Conservation (phyloP, 2,797 vertebrate species). For the Pogoniulus pusillus region DNA sequence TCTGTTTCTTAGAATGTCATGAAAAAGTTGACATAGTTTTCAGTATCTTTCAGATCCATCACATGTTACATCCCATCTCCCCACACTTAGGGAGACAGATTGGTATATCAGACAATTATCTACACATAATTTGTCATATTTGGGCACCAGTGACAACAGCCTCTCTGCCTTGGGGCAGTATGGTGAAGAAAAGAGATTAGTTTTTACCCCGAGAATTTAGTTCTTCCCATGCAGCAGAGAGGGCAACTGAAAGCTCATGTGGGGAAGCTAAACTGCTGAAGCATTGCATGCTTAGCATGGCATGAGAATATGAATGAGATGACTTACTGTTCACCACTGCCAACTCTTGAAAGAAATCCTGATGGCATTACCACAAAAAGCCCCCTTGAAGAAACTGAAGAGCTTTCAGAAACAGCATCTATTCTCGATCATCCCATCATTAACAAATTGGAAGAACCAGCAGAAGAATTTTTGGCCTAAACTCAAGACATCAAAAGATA, state of each 20-base stretch:
- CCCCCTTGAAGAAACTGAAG: slow-evolving; percentile 8
- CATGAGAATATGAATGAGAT: not conserved
- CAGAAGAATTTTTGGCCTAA: slow-evolving; percentile 19
- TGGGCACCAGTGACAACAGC: slow-evolving; percentile 43
- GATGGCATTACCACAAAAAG: not conserved
- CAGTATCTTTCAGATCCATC: slow-evolving; percentile 2
- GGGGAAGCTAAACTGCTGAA: slow-evolving; percentile 15
- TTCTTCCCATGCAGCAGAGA: slow-evolving; percentile 26
- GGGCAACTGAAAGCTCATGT: slow-evolving; percentile 42
- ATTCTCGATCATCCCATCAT: slow-evolving; percentile 10
- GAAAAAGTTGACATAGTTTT: not conserved
- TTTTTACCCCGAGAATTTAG: slow-evolving; percentile 33
- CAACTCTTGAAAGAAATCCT: slow-evolving; percentile 29
- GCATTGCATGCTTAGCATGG: slow-evolving; percentile 9
- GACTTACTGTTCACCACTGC: slow-evolving; percentile 11
- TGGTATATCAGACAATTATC: slow-evolving; percentile 56
- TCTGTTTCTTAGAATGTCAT: not conserved
- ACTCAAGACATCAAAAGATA: not conserved
- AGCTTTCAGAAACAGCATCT: slow-evolving; percentile 31
- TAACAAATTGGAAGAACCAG: slow-evolving; percentile 3
- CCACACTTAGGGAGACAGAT: slow-evolving; percentile 61
- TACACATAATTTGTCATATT: slow-evolving; percentile 67
- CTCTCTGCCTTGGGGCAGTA: slow-evolving; percentile 24
- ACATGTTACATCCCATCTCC: slow-evolving; percentile 49
- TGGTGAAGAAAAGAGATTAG: slow-evolving; percentile 54